Evolutionary conservation across 2,113 vertebrate species (phyloP).

Genomic region (Speoplatyrhinus poulsoni): DNA sequence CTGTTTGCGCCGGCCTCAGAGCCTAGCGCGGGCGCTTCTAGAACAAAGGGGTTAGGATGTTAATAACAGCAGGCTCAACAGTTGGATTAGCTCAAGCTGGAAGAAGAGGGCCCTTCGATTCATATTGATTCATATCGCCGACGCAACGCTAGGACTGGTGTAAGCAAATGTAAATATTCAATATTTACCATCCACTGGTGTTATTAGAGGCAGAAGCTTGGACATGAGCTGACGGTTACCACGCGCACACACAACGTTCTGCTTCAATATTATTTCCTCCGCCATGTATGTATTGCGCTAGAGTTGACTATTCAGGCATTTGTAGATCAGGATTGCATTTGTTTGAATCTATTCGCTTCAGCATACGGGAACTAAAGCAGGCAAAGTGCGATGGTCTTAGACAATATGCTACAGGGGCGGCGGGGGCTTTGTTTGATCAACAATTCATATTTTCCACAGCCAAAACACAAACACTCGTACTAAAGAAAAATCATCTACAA

Average conservation of each 20-base stretch:
- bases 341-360: slow-evolving; percentile 41
- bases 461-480: neutral
- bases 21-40: slow-evolving; percentile 41
- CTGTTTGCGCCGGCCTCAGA: slow-evolving; percentile 9
- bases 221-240: slow-evolving; percentile 60
- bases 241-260: slow-evolving; percentile 47
- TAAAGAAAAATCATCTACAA: neutral
- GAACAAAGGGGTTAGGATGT: slow-evolving; percentile 59
- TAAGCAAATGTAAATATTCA: slow-evolving; percentile 83
- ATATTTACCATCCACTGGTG: slow-evolving; percentile 77
- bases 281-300: slow-evolving; percentile 48
- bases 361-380: slow-evolving; percentile 26
- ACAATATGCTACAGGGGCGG: slow-evolving; percentile 4
- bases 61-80: slow-evolving; percentile 72
- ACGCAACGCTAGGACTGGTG: slow-evolving; percentile 60
- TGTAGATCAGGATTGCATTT: slow-evolving; percentile 59
- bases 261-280: slow-evolving; percentile 61
- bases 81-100: slow-evolving; percentile 56
- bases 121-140: slow-evolving; percentile 74
- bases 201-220: slow-evolving; percentile 74
- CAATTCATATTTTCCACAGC: neutral
- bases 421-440: slow-evolving; percentile 3
- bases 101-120: slow-evolving; percentile 50
- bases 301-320: slow-evolving; percentile 51
- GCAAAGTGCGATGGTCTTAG: slow-evolving; percentile 7